Evolutionary conservation across 2,113 vertebrate genomes (phyloP).

Genomic region (Uria lomvia): DNA sequence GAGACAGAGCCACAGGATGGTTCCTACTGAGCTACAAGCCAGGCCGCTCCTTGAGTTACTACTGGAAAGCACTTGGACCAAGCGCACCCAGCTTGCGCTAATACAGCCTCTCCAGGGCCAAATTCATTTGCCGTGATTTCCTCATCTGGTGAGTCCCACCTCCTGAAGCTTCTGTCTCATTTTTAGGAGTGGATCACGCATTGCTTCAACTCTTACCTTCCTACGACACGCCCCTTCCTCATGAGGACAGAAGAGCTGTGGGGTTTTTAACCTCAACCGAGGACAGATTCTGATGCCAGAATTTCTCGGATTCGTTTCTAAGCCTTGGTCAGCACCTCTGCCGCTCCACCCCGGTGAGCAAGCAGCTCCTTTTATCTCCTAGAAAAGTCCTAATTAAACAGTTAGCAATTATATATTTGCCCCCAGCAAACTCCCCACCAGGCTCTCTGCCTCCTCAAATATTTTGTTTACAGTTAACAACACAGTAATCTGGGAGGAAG

Average conservation of each 20-base stretch:
- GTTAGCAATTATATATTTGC: neutral
- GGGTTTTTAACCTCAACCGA: neutral
- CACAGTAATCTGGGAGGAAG: neutral
- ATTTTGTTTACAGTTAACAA: neutral
- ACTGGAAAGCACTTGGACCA: neutral
- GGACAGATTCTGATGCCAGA: neutral
- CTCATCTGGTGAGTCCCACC: neutral
- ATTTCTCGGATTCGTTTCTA: neutral
- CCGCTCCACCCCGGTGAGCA: fast-evolving
- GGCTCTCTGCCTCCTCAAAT: neutral
- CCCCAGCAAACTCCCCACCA: neutral
- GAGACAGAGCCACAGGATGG: neutral
- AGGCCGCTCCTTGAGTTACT: neutral
- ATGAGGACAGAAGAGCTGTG: neutral
- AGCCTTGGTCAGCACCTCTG: neutral
- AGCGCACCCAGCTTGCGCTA: neutral
- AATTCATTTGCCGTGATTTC: neutral
- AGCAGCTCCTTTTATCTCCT: neutral
- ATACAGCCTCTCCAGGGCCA: neutral
- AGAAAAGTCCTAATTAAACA: neutral
- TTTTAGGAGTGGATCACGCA: neutral
- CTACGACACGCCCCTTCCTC: neutral
- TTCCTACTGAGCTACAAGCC: neutral
- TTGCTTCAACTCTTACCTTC: neutral
- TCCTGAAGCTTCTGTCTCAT: neutral